Evolutionary conservation across 2,888 invertebrate genomes (phyloP), one percentile per base, ranked within the genome.

Genomic region (Microctonus hyperodae): DNA sequence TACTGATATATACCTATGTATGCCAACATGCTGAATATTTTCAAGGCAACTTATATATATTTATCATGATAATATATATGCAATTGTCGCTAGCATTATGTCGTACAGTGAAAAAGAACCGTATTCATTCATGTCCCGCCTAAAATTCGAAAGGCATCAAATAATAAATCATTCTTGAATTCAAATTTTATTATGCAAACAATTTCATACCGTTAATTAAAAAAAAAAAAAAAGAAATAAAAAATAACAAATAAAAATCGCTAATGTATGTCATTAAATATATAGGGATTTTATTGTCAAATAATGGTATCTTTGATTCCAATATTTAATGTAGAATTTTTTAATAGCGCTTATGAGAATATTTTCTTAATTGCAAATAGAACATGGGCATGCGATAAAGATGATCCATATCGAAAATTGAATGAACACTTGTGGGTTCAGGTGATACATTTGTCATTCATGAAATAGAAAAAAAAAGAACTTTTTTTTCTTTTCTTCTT

Each of bases 281-380:
- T 56, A 56, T 56, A 56, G 56, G 53, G 56, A 66, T 50, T 50
- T 66, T 66, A 80, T 81, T 76, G 72, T 68, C 70, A 70, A 76
- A 78, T 77, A 78, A 81, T 80, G 82, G 78, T 78, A 78, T 74
- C 78, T 67, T 75, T 79, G 71, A 69, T 75, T 72, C 67, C 76
- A 48, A 22, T 55, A 73, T 79, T 78, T 72, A 76, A 78, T 71
- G 81, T 79, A 66, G 81, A 82, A 69, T 74, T 79, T 67, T 68
- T 82, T 64, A 80, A 75, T 69, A 78, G 76, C 76, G 81, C 82
- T 23, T 79, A 79, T 59, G 81, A 80, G 44, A 83, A 83, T 73
- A 77, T 83, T 64, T 76, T 75, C 68, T 72, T 83, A 65, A 78
- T 80, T 59, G 83, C 81, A 48, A 79, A 82, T 71, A 75, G 72